Evolutionary conservation across 2,888 invertebrate species (phyloP), one percentile per base, ranked within the genome.

Genomic region (Tachina fera): DNA sequence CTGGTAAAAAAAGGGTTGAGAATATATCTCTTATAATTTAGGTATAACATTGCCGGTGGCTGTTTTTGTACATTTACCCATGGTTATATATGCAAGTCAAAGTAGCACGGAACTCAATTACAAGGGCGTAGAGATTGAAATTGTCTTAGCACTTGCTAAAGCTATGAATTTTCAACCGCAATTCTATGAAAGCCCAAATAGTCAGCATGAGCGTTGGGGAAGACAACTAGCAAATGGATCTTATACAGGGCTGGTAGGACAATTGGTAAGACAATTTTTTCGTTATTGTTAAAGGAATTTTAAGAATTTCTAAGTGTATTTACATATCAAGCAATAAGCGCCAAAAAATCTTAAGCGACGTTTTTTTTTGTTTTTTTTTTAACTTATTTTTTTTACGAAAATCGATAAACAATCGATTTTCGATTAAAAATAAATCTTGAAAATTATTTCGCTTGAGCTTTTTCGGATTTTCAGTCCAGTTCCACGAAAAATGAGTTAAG

Each of bases 191-290:
- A 94, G 96, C 0, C 88, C 91, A 11, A 94, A 95, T 88, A 93
- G 94, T 0, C 94, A 94, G 9, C 89, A 89, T 0, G 94, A 96
- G 84, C 94, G 95, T 89, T 97, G 96, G 97, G 97, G 96, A 3
- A 93, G 93, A 77, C 93, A 93, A 84, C 93, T 94, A 79, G 89
- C 93, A 1, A 96, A 96, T 89, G 95, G 95, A 0, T 94, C 95
- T 0, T 96, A 94, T 88, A 95, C 95, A 9, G 97, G 97, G 0
- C 93, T 97, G 0, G 93, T 97, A 60, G 96, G 96, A 0, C 96
- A 97, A 93, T 95, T 96, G 93, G 94, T 92, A 86, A 86, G 76
- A 49, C 9, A 41, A 63, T 19, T 47, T 5, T 45, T 58, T 71
- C 0, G 4, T 16, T n/a, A 22, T 43, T 49, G n/a, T 13, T 45